Conservation (phyloP, 2,113 vertebrate species). For the Protobothrops mucrosquamatus region DNA sequence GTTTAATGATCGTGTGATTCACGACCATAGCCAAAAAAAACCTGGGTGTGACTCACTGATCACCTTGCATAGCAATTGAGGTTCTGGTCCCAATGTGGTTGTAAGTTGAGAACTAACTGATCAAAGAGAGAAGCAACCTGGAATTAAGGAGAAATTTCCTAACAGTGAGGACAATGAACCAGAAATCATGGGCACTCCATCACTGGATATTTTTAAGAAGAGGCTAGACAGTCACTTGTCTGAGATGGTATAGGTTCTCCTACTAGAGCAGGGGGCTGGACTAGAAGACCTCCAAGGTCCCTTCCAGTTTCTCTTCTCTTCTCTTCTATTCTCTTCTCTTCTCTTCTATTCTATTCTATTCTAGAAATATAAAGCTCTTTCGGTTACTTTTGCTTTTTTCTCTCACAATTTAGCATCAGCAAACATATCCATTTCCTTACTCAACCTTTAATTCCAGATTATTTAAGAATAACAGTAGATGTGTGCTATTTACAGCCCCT, state of each 20-base stretch:
- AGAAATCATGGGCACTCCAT: too few relatives aligned
- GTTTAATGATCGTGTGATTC: background rate
- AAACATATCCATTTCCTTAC: background rate
- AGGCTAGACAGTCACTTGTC: too few relatives aligned
- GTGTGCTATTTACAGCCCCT: background rate
- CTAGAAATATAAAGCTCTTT: background rate
- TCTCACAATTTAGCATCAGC: background rate
- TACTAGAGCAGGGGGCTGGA: too few relatives aligned
- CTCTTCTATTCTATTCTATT: too few relatives aligned
- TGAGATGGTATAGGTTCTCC: too few relatives aligned
- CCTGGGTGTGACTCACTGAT: background rate
- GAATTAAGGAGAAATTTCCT: too few relatives aligned
- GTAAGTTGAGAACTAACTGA: background rate
- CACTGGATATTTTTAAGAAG: too few relatives aligned
- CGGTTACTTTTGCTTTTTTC: background rate
- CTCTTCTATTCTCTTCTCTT: too few relatives aligned
- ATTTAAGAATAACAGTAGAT: background rate
- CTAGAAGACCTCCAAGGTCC: too few relatives aligned
- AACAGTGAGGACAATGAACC: too few relatives aligned
- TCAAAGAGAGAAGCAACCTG: too few relatives aligned
- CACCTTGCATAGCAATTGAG: background rate
- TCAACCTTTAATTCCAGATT: background rate
- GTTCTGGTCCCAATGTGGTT: background rate
- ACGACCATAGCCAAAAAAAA: background rate
- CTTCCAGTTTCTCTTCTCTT: too few relatives aligned